These are phyloP conservation scores for Antigone vipio DNA, from an alignment of 2,113 vertebrate species.

Conservation along the genomic window DNA sequence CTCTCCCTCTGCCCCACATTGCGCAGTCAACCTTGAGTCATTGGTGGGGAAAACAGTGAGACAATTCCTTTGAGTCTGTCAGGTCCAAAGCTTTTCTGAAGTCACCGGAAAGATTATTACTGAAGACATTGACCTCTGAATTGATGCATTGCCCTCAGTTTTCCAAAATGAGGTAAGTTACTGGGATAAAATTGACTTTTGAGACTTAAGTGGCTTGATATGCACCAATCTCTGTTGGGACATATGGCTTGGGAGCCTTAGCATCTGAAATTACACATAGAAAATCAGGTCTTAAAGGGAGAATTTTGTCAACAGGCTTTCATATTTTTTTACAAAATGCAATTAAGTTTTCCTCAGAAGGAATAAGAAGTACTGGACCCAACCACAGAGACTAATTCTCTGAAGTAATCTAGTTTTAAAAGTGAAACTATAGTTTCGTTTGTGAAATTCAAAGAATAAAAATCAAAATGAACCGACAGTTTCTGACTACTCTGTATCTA, in stretches of 20 bases:
- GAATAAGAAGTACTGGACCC: neutral
- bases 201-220: neutral
- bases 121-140: neutral
- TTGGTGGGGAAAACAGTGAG: neutral
- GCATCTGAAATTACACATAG: neutral
- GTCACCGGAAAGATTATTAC: neutral
- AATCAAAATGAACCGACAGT: slow-evolving; percentile 50
- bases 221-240: neutral
- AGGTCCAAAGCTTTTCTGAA: neutral
- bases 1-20: neutral
- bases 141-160: neutral
- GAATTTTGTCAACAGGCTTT: neutral
- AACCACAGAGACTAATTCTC: neutral
- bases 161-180: neutral
- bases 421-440: slow-evolving; percentile 27
- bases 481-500: slow-evolving; percentile 68
- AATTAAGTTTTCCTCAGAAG: neutral
- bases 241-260: neutral
- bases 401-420: slow-evolving; percentile 1
- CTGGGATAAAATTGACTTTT: neutral
- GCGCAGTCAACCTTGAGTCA: neutral
- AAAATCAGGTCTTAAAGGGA: neutral
- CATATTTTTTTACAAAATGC: neutral
- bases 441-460: slow-evolving; percentile 38
- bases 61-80: neutral